A percentile compares a stretch with the other conserved stretches of the same genome.
phyloP scores from a whole-genome alignment of 2,888 invertebrate genomes.

The Agrotis clavis region DNA sequence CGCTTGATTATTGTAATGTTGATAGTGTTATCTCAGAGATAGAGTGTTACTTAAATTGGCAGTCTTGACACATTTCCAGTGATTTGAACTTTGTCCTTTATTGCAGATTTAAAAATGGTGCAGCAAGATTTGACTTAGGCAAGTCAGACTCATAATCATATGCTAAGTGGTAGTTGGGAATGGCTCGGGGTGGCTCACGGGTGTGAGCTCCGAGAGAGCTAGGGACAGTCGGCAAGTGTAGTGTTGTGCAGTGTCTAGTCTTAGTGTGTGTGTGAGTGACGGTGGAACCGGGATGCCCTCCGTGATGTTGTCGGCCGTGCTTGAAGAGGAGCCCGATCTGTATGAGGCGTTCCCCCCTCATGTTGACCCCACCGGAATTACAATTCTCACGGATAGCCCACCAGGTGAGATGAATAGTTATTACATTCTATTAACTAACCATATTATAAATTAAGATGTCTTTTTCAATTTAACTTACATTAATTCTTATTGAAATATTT shows the following conservation, averaged over 20 bases:
- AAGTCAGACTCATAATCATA: conserved; percentile 74
- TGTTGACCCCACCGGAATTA: conserved; percentile 95
- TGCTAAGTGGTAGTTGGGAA: conserved; percentile 74
- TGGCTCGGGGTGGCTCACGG: conserved; percentile 83
- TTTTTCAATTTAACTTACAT: neutral
- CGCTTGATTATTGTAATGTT: conserved; percentile 73
- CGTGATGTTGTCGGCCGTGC: conserved; percentile 94
- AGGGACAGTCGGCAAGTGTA: conserved; percentile 79
- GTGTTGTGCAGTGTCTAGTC: conserved; percentile 87
- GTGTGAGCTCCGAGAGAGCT: conserved; percentile 84
- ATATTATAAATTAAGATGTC: neutral
- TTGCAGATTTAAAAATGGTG: conserved; percentile 91
- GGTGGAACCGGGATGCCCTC: conserved; percentile 89
- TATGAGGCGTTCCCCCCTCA: conserved; percentile 95
- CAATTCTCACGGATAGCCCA: conserved; percentile 93
- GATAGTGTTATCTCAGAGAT: conserved; percentile 79
- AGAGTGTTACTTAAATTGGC: conserved; percentile 71
- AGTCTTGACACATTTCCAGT: conserved; percentile 75
- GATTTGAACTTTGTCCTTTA: conserved; percentile 74
- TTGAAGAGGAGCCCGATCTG: conserved; percentile 94
- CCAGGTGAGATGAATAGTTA: conserved; percentile 80
- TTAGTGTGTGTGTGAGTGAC: conserved; percentile 81
- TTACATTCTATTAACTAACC: conserved; percentile 3
- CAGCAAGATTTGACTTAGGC: conserved; percentile 91
- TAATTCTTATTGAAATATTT: conserved; percentile 5